Base-by-base conservation (phyloP, 2,888 invertebrate species). In the Nymphalis c-album region DNA sequence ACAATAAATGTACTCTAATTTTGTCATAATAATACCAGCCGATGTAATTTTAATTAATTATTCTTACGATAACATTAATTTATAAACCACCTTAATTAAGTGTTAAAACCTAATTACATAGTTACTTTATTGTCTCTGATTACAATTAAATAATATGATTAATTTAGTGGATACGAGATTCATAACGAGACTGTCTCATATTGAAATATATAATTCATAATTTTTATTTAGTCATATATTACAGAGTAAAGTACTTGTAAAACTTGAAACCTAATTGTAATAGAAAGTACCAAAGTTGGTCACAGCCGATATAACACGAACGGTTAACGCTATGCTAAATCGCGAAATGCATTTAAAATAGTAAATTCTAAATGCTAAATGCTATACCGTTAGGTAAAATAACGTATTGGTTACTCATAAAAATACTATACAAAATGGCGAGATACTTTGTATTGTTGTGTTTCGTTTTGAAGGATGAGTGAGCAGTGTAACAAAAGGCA, bases 311-410 rank as follows among this genome's bases (percentile, higher is more conserved):
- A 71, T 64, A 63, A 60, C 64, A 50, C 55, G 67, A 68, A 74
- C 72, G 60, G 72, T 73, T 70, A 69, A 69, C 69, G 70, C 69
- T 64, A 69, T 60, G 59, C 67, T 65, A 60, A 74, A 66, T 69
- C 70, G 72, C 70, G 72, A 75, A 75, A 73, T 68, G 72, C 74
- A 75, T 75, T 73, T 67, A 73, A 75, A 76, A 73, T 64, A 71
- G 72, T 60, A 68, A 73, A 73, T 69, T 70, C 53, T 73, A 67
- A 67, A 65, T 65, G 57, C 57, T 60, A 65, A 68, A 68, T 64
- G 67, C 51, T 55, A 59, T 59, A 66, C 73, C 73, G 73, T 73
- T 74, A 73, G 31, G 53, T 60, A 31, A 50, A 47, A 61, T 48
- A 58, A 45, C 35, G 5, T 61, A n/a, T 22, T 53, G 47, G 17